Evolutionary conservation across 2,113 vertebrate genomes (phyloP).

Genomic region (Stomatorhinus ivindoensis): DNA sequence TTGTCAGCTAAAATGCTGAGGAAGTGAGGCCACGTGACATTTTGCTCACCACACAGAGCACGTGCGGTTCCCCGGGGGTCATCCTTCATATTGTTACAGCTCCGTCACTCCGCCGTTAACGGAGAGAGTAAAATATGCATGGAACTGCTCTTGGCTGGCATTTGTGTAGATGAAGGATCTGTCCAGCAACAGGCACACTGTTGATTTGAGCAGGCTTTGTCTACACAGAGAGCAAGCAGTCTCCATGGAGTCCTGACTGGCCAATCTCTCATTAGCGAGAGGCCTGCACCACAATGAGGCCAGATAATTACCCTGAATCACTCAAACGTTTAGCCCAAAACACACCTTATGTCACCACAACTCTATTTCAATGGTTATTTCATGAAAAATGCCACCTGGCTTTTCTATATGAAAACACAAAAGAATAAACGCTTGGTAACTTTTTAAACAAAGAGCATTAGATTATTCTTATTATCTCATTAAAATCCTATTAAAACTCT

Average conservation of each 20-base stretch:
- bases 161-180: constrained; percentile 93
- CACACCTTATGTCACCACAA: constrained; percentile 10
- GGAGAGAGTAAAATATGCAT: constrained; percentile 82
- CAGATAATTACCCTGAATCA: constrained; percentile 88
- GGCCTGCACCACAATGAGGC: constrained; percentile 80
- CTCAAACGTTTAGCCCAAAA: constrained; percentile 53
- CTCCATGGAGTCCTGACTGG: constrained; percentile 75
- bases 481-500: background rate
- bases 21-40: constrained; percentile 80
- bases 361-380: background rate
- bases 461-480: background rate
- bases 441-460: background rate
- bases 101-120: constrained; percentile 77
- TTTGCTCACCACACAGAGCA: constrained; percentile 66
- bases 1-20: constrained; percentile 81
- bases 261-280: constrained; percentile 85
- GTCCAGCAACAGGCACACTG: constrained; percentile 77
- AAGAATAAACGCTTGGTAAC: constrained; percentile 5
- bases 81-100: constrained; percentile 78
- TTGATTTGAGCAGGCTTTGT: constrained; percentile 80
- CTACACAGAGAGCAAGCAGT: constrained; percentile 82
- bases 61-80: constrained; percentile 66
- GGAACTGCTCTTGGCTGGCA: constrained; percentile 81
- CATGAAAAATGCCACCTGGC: background rate
- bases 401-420: background rate